phyloP scores from a whole-genome alignment of 2,797 vertebrate species.

The Danio tinwini region DNA sequence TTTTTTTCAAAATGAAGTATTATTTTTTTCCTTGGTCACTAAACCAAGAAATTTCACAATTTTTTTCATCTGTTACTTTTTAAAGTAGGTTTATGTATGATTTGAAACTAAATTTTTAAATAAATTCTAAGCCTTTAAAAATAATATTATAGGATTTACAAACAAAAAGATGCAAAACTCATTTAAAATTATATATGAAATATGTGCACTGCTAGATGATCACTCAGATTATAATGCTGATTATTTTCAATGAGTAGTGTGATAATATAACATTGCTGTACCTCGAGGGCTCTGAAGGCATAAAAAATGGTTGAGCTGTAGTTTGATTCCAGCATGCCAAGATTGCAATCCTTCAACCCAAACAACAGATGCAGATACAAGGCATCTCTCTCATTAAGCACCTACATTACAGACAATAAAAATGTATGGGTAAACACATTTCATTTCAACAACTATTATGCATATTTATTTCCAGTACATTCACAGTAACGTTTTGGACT shows the following conservation, averaged over 20 bases:
- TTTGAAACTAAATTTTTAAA: too few relatives aligned
- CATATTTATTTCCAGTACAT: neutral
- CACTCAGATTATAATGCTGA: neutral
- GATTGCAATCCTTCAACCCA: constrained; percentile 76
- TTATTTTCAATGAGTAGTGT: neutral
- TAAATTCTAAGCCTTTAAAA: neutral
- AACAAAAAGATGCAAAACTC: neutral
- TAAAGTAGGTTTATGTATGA: neutral
- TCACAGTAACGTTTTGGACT: neutral
- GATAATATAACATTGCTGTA: constrained; percentile 45
- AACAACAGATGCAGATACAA: constrained; percentile 87
- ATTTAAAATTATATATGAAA: neutral
- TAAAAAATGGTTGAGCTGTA: constrained; percentile 83
- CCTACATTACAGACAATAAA: constrained; percentile 61
- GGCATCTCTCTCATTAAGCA: constrained; percentile 71
- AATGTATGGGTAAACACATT: neutral
- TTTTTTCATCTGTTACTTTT: neutral
- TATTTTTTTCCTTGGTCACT: neutral
- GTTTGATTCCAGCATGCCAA: constrained; percentile 84
- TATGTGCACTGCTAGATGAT: neutral
- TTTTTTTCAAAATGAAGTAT: neutral
- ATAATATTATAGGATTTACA: neutral
- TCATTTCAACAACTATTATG: neutral
- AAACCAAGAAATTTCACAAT: neutral
- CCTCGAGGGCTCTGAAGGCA: constrained; percentile 78